A percentile compares a stretch with the other conserved stretches of the same genome.
phyloP scores from a whole-genome alignment of 2,113 vertebrate species.

The Capreolus pygargus region DNA sequence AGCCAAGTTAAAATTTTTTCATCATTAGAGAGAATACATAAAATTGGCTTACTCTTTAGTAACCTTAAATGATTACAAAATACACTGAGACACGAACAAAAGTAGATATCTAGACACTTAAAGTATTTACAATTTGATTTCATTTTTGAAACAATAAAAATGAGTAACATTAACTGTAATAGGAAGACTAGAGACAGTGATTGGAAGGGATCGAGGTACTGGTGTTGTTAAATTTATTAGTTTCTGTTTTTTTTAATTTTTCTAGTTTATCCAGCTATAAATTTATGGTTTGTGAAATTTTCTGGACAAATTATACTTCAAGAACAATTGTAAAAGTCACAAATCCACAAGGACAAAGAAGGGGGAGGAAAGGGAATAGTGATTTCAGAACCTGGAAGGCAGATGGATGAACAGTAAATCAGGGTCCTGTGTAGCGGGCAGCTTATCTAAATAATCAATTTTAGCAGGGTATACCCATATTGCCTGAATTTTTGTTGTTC shows the following conservation, averaged over 20 bases:
- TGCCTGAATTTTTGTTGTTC: background rate
- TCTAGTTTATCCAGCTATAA: background rate
- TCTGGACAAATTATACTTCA: background rate
- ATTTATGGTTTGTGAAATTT: background rate
- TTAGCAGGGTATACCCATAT: background rate
- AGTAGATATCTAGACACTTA: background rate
- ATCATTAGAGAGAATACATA: background rate
- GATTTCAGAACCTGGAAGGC: background rate
- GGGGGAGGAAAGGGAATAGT: background rate
- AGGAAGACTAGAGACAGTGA: background rate
- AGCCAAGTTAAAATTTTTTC: background rate
- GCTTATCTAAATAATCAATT: background rate
- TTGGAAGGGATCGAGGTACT: background rate
- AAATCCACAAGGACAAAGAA: background rate
- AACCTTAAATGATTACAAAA: background rate
- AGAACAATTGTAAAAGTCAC: background rate
- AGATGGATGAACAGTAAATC: background rate
- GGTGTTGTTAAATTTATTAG: background rate
- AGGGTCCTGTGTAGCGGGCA: background rate
- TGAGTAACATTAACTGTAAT: background rate
- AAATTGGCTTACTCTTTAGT: background rate
- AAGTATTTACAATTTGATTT: background rate
- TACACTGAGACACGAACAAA: background rate
- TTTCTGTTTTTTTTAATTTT: background rate
- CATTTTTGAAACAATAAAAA: background rate